These are phyloP conservation scores for Vandiemenella viatica DNA, from an alignment of 2,888 invertebrate genomes.

Conservation along the genomic window DNA sequence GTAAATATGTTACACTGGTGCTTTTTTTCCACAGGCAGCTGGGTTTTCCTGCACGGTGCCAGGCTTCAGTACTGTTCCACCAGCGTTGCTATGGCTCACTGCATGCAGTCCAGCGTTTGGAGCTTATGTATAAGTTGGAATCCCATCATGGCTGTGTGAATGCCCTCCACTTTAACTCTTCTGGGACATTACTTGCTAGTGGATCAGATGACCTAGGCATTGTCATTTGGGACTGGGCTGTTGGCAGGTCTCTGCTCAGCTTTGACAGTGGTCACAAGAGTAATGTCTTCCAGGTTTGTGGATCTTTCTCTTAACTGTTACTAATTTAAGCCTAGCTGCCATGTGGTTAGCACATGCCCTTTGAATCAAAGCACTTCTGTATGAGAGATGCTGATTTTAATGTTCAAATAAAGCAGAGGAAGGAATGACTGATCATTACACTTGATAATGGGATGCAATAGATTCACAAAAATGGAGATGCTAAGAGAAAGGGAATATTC, in stretches of 20 bases:
- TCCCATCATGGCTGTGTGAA: conserved; percentile 85
- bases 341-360: no score
- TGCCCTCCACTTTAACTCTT: conserved; percentile 74
- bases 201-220: conserved; percentile 83
- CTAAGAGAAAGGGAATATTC: no score
- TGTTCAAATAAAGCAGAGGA: no score
- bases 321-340: no score
- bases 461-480: no score
- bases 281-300: conserved; percentile 59
- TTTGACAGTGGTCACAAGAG: conserved; percentile 70
- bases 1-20: no score
- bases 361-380: no score
- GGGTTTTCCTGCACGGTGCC: conserved; percentile 31
- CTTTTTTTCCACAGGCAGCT: conserved; percentile 21
- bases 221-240: conserved; percentile 83
- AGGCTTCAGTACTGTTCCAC: conserved; percentile 41
- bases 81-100: conserved; percentile 65
- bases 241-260: conserved; percentile 43
- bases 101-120: conserved; percentile 65
- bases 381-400: no score
- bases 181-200: conserved; percentile 63
- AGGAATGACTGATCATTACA: no score
- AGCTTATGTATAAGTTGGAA: conserved; percentile 57
- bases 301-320: no score
- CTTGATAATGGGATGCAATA: no score